A percentile compares a stretch with the other conserved stretches of the same genome.
Conservation (phyloP, 2,113 vertebrate species). For the Chaetodon trifascialis region DNA sequence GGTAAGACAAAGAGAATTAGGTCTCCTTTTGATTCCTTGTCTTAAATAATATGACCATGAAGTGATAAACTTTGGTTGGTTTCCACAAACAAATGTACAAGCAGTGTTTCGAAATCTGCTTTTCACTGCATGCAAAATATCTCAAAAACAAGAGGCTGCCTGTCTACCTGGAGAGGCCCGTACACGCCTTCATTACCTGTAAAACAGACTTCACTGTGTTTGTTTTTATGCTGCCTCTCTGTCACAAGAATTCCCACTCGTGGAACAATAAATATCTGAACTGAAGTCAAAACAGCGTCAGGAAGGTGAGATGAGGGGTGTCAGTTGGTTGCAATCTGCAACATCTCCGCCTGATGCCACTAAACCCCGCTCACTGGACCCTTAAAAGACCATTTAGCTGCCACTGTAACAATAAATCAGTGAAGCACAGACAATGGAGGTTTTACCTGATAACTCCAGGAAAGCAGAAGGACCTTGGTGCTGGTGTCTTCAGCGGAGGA, state of each 20-base stretch:
- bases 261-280: background rate
- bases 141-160: background rate
- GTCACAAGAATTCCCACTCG: background rate
- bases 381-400: background rate
- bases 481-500: constrained; percentile 91
- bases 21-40: too few species aligned
- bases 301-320: too few species aligned
- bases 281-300: background rate
- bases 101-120: background rate
- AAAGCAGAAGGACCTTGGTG: constrained; percentile 94
- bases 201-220: background rate
- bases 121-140: background rate
- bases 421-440: background rate
- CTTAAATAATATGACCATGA: too few species aligned
- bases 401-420: background rate
- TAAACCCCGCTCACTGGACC: too few species aligned
- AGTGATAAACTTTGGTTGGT: too few species aligned
- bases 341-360: too few species aligned
- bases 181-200: background rate
- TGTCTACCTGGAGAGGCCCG: background rate
- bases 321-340: too few species aligned
- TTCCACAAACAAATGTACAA: too few species aligned
- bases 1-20: background rate
- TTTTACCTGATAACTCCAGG: constrained; percentile 97
- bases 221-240: background rate